phyloP scores from a whole-genome alignment of 2,113 vertebrate genomes.

The Egretta garzetta region DNA sequence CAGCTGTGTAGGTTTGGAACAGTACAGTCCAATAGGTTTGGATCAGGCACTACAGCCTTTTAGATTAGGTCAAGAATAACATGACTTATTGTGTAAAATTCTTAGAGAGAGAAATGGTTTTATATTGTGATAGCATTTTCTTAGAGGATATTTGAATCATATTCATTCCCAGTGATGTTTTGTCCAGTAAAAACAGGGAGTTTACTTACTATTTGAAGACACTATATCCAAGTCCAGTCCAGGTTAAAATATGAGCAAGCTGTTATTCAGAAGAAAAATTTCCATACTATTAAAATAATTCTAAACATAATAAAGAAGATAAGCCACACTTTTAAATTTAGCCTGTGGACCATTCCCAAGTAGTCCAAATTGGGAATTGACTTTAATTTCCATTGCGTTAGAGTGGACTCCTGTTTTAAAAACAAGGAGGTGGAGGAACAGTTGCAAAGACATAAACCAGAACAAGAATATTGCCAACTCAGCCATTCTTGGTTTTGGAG shows the following conservation, averaged over 20 bases:
- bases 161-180: background rate
- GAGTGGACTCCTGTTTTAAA: background rate
- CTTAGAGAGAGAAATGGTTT: background rate
- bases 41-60: background rate
- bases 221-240: background rate
- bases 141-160: background rate
- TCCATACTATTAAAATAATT: background rate
- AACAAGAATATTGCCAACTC: constrained; percentile 24
- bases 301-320: background rate
- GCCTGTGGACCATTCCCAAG: background rate
- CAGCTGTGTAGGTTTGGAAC: background rate
- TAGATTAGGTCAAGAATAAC: background rate
- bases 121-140: background rate
- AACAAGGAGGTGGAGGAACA: constrained; percentile 22
- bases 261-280: background rate
- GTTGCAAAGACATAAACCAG: constrained; percentile 28
- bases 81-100: background rate
- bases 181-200: background rate
- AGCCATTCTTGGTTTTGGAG: constrained; percentile 24
- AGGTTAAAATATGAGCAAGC: background rate
- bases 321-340: background rate
- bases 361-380: background rate
- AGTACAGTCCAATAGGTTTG: background rate
- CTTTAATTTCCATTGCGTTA: background rate
- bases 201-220: background rate